Percentiles rank a stretch among this genome's conserved stretches.
These are phyloP conservation scores for Cavia aperea DNA, from an alignment of 2,113 vertebrate species.

Conservation along the genomic window DNA sequence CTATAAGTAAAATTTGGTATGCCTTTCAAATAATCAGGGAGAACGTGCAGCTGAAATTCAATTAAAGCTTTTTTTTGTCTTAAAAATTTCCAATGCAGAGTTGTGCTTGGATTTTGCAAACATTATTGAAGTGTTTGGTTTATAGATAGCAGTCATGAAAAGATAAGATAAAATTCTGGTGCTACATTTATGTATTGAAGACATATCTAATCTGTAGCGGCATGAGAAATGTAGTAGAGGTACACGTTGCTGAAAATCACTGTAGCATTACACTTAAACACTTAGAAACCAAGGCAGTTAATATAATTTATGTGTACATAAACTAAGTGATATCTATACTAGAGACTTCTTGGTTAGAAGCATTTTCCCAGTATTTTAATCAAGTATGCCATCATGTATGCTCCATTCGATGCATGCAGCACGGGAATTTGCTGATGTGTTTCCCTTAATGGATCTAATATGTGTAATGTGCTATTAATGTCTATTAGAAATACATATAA, in stretches of 20 bases:
- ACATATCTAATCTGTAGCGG: conserved; percentile 70
- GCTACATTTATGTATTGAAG: conserved; percentile 73
- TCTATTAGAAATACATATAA: conserved; percentile 63
- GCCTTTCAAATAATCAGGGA: conserved; percentile 54
- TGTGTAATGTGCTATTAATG: conserved; percentile 61
- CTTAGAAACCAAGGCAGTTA: conserved; percentile 74
- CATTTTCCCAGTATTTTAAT: conserved; percentile 61
- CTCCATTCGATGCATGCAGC: conserved; percentile 3
- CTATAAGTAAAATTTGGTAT: conserved; percentile 41
- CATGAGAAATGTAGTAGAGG: conserved; percentile 71
- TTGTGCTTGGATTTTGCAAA: conserved; percentile 64
- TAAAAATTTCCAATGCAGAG: conserved; percentile 51
- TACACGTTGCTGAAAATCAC: conserved; percentile 70
- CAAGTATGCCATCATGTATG: conserved; percentile 51
- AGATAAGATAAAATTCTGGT: conserved; percentile 71
- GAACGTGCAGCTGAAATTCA: conserved; percentile 43
- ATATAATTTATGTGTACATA: conserved; percentile 67
- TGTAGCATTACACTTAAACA: conserved; percentile 72
- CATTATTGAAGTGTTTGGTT: conserved; percentile 66
- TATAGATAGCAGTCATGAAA: conserved; percentile 62
- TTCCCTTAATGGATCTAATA: conserved; percentile 66
- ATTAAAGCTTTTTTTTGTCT: conserved; percentile 55
- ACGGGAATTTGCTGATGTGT: conserved; percentile 63
- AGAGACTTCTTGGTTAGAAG: conserved; percentile 47
- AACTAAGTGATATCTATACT: conserved; percentile 53